A percentile compares a stretch with the other conserved stretches of the same genome.
Conservation (phyloP, 2,888 invertebrate species). For the Caprella mutica region DNA sequence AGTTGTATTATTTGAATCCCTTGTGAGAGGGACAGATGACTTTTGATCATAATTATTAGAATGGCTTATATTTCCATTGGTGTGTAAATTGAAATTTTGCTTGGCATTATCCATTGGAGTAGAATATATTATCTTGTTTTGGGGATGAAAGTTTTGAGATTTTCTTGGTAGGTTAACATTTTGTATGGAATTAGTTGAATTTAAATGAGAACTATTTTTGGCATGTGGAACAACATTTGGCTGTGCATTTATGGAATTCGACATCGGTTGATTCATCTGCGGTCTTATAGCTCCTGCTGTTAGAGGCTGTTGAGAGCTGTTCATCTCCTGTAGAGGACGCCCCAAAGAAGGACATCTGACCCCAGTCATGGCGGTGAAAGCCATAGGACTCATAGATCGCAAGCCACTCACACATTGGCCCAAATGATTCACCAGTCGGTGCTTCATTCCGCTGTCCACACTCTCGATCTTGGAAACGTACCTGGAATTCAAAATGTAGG, state of each 20-base stretch:
- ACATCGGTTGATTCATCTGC: background rate
- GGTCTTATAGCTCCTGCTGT: background rate
- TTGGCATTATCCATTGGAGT: too few species aligned
- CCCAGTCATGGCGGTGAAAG: slow-evolving; percentile 34
- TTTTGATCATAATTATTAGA: background rate
- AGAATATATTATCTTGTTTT: too few species aligned
- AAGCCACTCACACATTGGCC: slow-evolving; percentile 53
- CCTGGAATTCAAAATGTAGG: slow-evolving; percentile 17
- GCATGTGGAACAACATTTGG: background rate
- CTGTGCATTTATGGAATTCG: background rate
- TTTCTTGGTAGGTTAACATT: too few species aligned
- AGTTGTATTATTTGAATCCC: too few species aligned
- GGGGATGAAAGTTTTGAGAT: too few species aligned
- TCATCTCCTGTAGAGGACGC: slow-evolving; percentile 5
- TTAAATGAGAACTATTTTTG: background rate
- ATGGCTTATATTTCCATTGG: background rate
- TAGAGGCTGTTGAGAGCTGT: slow-evolving; percentile 13
- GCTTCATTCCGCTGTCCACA: slow-evolving; percentile 48
- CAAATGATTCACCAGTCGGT: slow-evolving; percentile 50
- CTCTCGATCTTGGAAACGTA: slow-evolving; percentile 33
- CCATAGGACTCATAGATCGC: slow-evolving; percentile 29
- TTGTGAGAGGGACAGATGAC: background rate
- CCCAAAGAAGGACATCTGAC: slow-evolving; percentile 14
- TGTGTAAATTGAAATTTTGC: background rate
- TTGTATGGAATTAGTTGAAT: background rate